Evolutionary conservation across 2,113 vertebrate genomes (phyloP).

Genomic region (Pampusana beccarii): DNA sequence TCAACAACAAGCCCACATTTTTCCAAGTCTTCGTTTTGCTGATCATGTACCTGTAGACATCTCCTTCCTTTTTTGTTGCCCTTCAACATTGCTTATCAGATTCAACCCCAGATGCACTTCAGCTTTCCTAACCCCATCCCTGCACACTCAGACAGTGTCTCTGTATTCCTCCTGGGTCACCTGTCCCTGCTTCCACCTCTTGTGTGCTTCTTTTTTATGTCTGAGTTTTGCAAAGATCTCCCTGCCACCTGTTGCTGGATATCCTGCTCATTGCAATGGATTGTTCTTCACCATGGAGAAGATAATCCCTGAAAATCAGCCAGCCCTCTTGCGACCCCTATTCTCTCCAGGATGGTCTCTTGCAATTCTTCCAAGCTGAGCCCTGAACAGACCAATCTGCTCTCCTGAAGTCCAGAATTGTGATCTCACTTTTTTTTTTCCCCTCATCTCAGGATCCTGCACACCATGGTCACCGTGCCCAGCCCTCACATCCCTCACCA

Average conservation of each 20-base stretch:
- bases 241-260: neutral
- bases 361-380: neutral
- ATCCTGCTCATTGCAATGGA: neutral
- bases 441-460: neutral
- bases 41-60: neutral
- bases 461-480: neutral
- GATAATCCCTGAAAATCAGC: neutral
- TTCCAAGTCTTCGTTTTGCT: neutral
- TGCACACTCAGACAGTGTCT: neutral
- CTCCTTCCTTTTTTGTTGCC: neutral
- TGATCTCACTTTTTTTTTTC: neutral
- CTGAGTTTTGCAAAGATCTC: neutral
- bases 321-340: neutral
- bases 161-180: neutral
- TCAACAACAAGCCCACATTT: neutral
- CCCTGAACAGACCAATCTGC: neutral
- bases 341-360: neutral
- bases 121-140: neutral
- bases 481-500: neutral
- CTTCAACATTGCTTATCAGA: neutral
- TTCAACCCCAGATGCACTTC: neutral
- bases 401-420: neutral
- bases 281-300: neutral
- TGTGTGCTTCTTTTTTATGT: neutral
- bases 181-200: neutral